Conservation (phyloP, 2,797 vertebrate genomes). For the Loriculus beryllinus region DNA sequence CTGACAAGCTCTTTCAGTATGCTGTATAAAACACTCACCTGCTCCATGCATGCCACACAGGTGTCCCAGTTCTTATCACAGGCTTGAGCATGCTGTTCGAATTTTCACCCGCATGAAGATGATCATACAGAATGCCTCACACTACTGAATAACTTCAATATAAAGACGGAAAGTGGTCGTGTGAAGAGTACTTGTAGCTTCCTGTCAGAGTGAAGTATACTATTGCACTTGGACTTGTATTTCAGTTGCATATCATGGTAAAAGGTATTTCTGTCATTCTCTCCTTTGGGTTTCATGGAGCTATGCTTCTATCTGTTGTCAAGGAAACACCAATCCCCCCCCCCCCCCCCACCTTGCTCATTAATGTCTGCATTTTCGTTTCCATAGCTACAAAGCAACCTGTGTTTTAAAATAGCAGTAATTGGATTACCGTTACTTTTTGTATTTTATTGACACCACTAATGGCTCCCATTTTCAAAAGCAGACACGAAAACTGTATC, state of each 20-base stretch:
- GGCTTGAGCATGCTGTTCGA: not conserved
- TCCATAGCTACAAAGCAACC: slow-evolving; percentile 75
- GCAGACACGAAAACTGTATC: not conserved
- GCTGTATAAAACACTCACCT: not conserved
- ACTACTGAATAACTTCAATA: not conserved
- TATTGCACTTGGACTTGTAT: not conserved
- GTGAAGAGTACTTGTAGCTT: not conserved
- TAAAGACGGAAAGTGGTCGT: not conserved
- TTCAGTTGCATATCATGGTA: not conserved
- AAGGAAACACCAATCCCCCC: slow-evolving; percentile 68
- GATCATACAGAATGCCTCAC: not conserved
- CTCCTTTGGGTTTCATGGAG: slow-evolving; percentile 26
- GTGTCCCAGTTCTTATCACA: not conserved
- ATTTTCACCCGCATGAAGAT: not conserved
- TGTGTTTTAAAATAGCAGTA: slow-evolving; percentile 69
- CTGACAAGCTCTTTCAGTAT: not conserved
- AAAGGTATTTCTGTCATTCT: slow-evolving; percentile 34
- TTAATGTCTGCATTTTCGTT: slow-evolving; percentile 74
- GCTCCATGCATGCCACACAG: not conserved
- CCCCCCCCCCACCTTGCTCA: slow-evolving; percentile 2
- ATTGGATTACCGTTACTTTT: slow-evolving; percentile 44
- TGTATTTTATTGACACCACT: slow-evolving; percentile 3
- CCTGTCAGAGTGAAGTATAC: not conserved
- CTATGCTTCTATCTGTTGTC: slow-evolving; percentile 66
- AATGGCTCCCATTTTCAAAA: slow-evolving; percentile 13